phyloP scores from a whole-genome alignment of 2,888 invertebrate species.

The Nebria brevicollis region DNA sequence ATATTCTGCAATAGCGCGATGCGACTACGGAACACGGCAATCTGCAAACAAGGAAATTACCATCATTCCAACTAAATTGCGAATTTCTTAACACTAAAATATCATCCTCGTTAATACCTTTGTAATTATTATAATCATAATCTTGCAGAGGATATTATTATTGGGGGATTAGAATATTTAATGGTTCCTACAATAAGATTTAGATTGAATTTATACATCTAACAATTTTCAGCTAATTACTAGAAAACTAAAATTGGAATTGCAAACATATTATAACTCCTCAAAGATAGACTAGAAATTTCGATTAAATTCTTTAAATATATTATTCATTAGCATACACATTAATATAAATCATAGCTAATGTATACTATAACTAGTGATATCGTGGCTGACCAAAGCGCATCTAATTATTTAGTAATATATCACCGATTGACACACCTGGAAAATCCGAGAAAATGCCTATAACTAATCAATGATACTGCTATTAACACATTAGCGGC shows the following conservation, averaged over 20 bases:
- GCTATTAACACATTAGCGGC: not conserved
- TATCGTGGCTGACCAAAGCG: not conserved
- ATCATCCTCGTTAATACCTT: not conserved
- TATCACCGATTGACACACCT: not conserved
- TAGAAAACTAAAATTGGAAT: too few species aligned
- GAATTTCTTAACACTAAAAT: conserved; percentile 31
- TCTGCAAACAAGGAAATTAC: conserved; percentile 43
- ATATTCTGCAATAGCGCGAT: not conserved
- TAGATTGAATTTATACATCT: not conserved
- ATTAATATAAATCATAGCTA: not conserved
- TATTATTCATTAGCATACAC: too few species aligned
- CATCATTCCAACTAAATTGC: conserved; percentile 38
- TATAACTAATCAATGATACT: not conserved
- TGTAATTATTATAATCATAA: not conserved
- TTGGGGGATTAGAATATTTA: not conserved
- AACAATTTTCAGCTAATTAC: too few species aligned
- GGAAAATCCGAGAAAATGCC: not conserved
- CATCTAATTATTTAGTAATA: not conserved
- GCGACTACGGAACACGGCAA: conserved; percentile 21
- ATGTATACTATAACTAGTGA: not conserved
- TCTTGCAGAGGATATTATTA: not conserved
- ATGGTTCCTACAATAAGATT: not conserved
- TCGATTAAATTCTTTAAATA: too few species aligned
- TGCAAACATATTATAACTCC: too few species aligned
- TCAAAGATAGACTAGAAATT: too few species aligned